phyloP scores from a whole-genome alignment of 2,888 invertebrate species.

The Hoplodrina blanda region DNA sequence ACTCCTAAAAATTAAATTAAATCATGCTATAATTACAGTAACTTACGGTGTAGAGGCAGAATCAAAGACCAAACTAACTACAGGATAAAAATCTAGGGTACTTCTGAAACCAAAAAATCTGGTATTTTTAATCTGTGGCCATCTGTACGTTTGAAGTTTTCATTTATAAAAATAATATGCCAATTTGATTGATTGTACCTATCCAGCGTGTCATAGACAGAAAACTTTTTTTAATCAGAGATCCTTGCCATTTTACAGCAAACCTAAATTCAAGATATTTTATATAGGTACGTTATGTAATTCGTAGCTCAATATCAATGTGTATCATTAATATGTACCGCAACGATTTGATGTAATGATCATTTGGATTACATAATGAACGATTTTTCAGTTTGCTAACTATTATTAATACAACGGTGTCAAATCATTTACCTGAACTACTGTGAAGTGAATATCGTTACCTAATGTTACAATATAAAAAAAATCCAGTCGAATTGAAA shows the following conservation, averaged over 20 bases:
- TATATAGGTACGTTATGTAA: slow-evolving; percentile 19
- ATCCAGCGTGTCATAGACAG: slow-evolving; percentile 9
- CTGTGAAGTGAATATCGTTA: too few species aligned
- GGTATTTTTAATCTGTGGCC: background rate
- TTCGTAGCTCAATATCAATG: slow-evolving; percentile 44
- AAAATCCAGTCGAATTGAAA: too few species aligned
- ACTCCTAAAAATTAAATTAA: too few species aligned
- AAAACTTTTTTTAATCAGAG: slow-evolving; percentile 8
- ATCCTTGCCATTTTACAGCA: slow-evolving; percentile 42
- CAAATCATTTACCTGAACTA: too few species aligned
- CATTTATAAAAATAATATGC: background rate
- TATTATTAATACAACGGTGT: too few species aligned
- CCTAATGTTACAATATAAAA: too few species aligned
- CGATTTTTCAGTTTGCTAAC: background rate
- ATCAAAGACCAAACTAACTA: background rate
- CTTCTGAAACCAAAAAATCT: background rate
- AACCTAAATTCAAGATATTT: slow-evolving; percentile 23
- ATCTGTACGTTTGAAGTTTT: too few species aligned
- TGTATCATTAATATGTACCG: background rate
- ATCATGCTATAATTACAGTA: too few species aligned
- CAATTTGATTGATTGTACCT: background rate
- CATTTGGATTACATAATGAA: background rate
- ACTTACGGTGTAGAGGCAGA: too few species aligned
- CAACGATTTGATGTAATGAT: slow-evolving; percentile 2
- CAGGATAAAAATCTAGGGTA: background rate